Conservation (phyloP, 2,888 invertebrate species). For the Noctua pronuba region DNA sequence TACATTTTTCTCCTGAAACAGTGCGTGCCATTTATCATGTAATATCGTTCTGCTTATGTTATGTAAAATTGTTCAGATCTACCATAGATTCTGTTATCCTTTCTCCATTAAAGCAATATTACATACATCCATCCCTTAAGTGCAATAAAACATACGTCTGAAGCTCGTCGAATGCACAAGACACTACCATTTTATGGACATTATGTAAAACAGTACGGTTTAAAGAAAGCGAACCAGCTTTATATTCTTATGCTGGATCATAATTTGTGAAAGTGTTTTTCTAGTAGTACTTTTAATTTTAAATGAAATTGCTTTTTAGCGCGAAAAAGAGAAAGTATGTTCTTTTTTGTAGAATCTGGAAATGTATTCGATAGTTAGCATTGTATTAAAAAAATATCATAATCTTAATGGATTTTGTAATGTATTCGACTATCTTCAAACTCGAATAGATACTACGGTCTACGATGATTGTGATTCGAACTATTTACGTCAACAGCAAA, state of each 20-base stretch:
- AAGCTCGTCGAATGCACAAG: constrained; percentile 7
- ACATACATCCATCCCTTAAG: background rate
- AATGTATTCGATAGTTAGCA: background rate
- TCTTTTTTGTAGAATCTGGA: background rate
- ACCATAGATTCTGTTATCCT: background rate
- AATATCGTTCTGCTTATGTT: background rate
- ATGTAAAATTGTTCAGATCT: background rate
- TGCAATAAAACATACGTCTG: constrained; percentile 8
- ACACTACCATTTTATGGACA: constrained; percentile 9
- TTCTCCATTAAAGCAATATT: constrained; percentile 17
- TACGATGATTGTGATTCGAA: background rate
- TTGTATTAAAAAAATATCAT: background rate
- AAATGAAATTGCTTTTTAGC: background rate
- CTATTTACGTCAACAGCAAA: background rate
- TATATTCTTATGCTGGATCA: background rate
- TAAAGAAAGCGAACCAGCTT: constrained; percentile 7
- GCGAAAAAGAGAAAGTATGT: background rate
- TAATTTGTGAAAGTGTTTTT: constrained; percentile 39
- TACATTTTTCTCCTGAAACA: too few relatives aligned
- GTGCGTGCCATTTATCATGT: too few relatives aligned
- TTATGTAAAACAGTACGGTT: constrained; percentile 30
- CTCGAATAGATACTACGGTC: background rate
- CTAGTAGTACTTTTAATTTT: background rate
- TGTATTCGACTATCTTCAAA: background rate
- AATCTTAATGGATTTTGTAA: background rate